These are phyloP conservation scores for Triplophysa dalaica DNA, from an alignment of 2,113 vertebrate genomes.

Conservation along the genomic window DNA sequence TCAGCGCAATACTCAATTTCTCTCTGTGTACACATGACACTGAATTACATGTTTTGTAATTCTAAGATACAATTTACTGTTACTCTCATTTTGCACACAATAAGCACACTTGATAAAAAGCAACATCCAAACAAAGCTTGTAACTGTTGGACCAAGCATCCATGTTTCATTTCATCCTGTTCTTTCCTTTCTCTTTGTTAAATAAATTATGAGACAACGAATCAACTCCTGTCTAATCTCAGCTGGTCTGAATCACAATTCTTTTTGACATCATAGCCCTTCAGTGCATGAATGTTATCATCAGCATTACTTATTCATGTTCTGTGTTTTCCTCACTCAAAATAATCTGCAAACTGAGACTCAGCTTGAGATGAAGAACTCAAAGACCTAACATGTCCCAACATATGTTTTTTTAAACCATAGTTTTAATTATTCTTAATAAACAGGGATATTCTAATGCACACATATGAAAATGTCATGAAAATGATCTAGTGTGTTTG, in stretches of 20 bases:
- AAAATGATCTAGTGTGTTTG: not conserved
- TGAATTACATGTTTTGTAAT: constrained; percentile 57
- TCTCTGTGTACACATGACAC: constrained; percentile 44
- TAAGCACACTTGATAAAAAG: constrained; percentile 31
- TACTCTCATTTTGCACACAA: not conserved
- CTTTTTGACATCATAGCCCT: constrained; percentile 15
- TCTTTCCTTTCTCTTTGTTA: not conserved
- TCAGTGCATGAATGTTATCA: constrained; percentile 4
- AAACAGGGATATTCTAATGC: not conserved
- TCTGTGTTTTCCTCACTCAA: not conserved
- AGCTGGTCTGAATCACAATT: constrained; percentile 54
- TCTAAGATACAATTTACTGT: constrained; percentile 42
- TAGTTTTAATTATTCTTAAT: not conserved
- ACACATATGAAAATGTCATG: not conserved
- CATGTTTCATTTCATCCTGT: not conserved
- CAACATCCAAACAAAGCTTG: constrained; percentile 20
- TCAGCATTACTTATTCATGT: not conserved
- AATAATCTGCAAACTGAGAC: not conserved
- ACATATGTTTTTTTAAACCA: not conserved
- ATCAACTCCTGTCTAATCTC: constrained; percentile 41
- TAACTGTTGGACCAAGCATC: constrained; percentile 5
- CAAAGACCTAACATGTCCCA: not conserved
- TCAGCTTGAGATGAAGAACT: not conserved
- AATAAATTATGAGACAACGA: constrained; percentile 14
- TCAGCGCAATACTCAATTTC: not conserved